phyloP scores from a whole-genome alignment of 2,888 invertebrate species.

The Barypeithes pellucidus region DNA sequence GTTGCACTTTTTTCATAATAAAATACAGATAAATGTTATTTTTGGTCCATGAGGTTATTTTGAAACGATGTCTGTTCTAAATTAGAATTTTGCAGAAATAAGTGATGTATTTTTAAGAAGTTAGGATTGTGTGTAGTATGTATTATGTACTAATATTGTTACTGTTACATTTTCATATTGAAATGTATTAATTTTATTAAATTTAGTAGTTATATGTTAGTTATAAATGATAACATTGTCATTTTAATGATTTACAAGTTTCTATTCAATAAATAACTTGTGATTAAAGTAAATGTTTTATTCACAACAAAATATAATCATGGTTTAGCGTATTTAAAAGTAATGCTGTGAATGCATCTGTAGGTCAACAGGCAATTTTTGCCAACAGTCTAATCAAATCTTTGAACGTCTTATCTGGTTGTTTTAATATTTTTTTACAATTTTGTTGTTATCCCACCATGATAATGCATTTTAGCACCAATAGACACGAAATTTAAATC shows the following conservation, averaged over 20 bases:
- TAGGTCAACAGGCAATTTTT: too few relatives aligned
- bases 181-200: constrained; percentile 54
- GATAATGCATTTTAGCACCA: too few relatives aligned
- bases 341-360: too few relatives aligned
- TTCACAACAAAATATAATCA: neutral
- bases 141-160: constrained; percentile 50
- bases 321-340: neutral
- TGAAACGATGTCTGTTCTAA: constrained; percentile 46
- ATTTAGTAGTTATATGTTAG: constrained; percentile 32
- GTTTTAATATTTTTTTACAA: too few relatives aligned
- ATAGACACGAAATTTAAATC: too few relatives aligned
- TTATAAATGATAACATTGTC: constrained; percentile 40
- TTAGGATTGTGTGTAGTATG: constrained; percentile 39
- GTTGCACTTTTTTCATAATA: too few relatives aligned
- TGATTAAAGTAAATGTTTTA: neutral
- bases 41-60: constrained; percentile 42
- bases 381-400: too few relatives aligned
- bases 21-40: too few relatives aligned
- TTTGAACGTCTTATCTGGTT: too few relatives aligned
- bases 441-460: too few relatives aligned
- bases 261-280: constrained; percentile 36
- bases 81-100: constrained; percentile 47
- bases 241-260: constrained; percentile 30
- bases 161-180: constrained; percentile 57
- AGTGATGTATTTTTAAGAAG: constrained; percentile 43